Evolutionary conservation across 2,113 vertebrate genomes (phyloP).

Genomic region (Leptodactylus fuscus): DNA sequence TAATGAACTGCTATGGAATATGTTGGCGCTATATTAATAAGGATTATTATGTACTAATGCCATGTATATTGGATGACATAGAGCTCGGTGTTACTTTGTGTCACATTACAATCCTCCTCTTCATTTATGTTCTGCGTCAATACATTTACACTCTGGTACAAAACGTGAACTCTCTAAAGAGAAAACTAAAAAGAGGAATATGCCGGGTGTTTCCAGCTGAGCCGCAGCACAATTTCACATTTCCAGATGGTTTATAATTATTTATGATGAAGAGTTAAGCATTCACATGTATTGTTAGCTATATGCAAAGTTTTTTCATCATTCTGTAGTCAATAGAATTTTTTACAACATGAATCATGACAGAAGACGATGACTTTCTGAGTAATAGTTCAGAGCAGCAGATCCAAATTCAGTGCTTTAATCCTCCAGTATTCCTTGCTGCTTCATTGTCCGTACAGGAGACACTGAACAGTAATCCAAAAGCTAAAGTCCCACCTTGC

Average conservation of each 20-base stretch:
- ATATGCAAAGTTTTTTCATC: neutral
- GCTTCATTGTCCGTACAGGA: neutral
- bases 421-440: neutral
- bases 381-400: neutral
- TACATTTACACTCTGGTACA: slow-evolving; percentile 10
- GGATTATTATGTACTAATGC: no score
- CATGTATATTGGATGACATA: no score
- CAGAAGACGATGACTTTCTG: neutral
- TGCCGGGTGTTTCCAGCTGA: slow-evolving; percentile 15
- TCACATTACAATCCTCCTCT: neutral
- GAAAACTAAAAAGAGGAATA: slow-evolving; percentile 11
- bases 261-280: slow-evolving; percentile 31
- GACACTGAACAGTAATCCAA: no score
- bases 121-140: slow-evolving; percentile 10
- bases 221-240: slow-evolving; percentile 11
- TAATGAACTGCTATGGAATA: no score
- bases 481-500: no score
- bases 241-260: slow-evolving; percentile 47
- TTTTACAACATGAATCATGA: neutral
- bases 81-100: neutral
- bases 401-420: neutral
- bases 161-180: slow-evolving; percentile 16
- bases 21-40: no score
- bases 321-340: neutral
- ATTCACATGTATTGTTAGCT: neutral